These are phyloP conservation scores for Harpalus rubripes DNA, from an alignment of 2,888 invertebrate species.

Conservation along the genomic window DNA sequence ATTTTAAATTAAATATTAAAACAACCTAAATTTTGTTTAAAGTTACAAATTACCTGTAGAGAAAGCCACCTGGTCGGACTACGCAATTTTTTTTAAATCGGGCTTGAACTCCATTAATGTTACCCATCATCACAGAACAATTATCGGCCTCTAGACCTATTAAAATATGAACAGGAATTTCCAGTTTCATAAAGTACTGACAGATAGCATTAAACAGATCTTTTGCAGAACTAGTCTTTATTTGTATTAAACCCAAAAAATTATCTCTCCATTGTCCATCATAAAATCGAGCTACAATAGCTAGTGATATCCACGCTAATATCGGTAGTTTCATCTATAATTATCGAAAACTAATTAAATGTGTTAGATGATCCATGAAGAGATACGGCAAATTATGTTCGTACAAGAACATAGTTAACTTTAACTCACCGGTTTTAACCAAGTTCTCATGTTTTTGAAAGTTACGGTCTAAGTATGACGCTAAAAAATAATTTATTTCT, in stretches of 20 bases:
- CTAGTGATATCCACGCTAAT: background rate
- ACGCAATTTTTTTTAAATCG: constrained; percentile 67
- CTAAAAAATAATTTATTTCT: no score
- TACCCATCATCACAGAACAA: constrained; percentile 20
- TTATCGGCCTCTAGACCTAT: constrained; percentile 23
- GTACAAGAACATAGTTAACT: constrained; percentile 16
- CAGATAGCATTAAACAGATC: constrained; percentile 4
- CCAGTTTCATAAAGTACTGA: background rate
- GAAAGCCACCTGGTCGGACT: constrained; percentile 72
- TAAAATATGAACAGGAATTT: constrained; percentile 25
- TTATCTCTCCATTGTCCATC: background rate
- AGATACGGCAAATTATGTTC: constrained; percentile 11
- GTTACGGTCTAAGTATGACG: background rate
- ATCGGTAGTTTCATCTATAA: constrained; percentile 6
- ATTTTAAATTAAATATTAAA: background rate
- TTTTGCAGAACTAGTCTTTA: background rate
- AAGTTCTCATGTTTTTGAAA: background rate
- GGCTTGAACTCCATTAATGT: constrained; percentile 5
- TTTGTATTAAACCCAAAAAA: background rate
- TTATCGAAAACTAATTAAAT: background rate
- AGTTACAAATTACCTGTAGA: constrained; percentile 65
- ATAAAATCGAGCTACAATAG: constrained; percentile 3
- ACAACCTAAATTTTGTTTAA: background rate
- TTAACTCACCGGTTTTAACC: constrained; percentile 20
- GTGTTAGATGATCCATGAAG: constrained; percentile 15